phyloP scores from a whole-genome alignment of 2,888 invertebrate species.

The Prenolepis imparis region DNA sequence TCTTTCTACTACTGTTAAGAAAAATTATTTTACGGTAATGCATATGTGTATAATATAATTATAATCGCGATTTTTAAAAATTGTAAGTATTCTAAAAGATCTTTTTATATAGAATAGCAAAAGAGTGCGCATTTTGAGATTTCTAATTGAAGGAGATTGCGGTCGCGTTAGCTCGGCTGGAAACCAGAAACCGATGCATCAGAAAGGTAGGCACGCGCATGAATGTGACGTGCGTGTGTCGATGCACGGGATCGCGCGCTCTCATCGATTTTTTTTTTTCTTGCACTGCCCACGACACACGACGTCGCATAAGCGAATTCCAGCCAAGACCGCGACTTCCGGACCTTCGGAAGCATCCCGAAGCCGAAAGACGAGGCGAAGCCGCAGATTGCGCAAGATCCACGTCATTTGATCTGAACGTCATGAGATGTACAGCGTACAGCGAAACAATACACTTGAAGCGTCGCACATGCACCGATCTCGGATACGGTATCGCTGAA shows the following conservation, averaged over 20 bases:
- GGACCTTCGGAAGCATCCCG: constrained; percentile 70
- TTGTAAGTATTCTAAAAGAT: too few relatives aligned
- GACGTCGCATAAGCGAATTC: constrained; percentile 77
- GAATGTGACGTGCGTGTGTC: constrained; percentile 46
- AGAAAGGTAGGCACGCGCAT: constrained; percentile 45
- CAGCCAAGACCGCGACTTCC: constrained; percentile 70
- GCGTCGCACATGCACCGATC: constrained; percentile 41
- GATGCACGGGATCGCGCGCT: constrained; percentile 69
- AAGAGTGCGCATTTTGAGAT: constrained; percentile 29
- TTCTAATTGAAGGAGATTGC: constrained; percentile 29
- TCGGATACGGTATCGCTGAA: constrained; percentile 38
- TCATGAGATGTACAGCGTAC: constrained; percentile 54
- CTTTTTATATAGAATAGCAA: too few relatives aligned
- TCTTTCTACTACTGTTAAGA: too few relatives aligned
- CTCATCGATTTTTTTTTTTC: constrained; percentile 69
- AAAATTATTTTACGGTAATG: neutral
- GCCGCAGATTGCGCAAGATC: constrained; percentile 60
- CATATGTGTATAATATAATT: too few relatives aligned
- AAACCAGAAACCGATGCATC: constrained; percentile 38
- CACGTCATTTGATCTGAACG: constrained; percentile 69
- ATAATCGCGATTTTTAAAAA: too few relatives aligned
- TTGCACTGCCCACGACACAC: constrained; percentile 29
- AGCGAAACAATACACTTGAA: constrained; percentile 50
- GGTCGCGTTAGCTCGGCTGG: neutral
- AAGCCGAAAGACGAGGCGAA: constrained; percentile 64